These are phyloP conservation scores for Crossaster papposus DNA, from an alignment of 53 echinoderm and acorn worm genomes.

Conservation along the genomic window DNA sequence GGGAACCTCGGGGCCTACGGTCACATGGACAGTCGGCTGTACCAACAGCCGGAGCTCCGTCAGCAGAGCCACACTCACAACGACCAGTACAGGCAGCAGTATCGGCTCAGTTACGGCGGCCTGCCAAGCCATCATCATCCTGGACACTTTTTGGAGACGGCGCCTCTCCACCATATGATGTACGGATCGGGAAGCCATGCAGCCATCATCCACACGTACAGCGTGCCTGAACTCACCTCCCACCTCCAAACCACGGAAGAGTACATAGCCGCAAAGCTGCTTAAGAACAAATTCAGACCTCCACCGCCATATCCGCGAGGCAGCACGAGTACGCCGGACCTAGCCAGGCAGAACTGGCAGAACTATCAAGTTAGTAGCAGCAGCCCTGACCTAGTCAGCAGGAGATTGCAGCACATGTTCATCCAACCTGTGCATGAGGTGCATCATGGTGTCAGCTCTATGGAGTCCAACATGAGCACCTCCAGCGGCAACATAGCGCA, in stretches of 20 bases:
- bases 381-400: conserved; percentile 92
- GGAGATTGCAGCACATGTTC: conserved; percentile 68
- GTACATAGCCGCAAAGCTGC: conserved; percentile 90
- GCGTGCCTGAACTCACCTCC: conserved; percentile 93
- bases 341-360: conserved; percentile 81
- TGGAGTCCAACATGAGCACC: conserved; percentile 54
- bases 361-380: conserved; percentile 89
- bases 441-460: conserved; percentile 38
- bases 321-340: conserved; percentile 95
- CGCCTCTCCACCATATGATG: conserved; percentile 74
- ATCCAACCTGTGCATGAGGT: conserved; percentile 79
- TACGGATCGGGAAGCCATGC: conserved; percentile 67
- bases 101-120: conserved; percentile 83
- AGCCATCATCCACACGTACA: conserved; percentile 90
- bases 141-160: conserved; percentile 70
- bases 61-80: conserved; percentile 69
- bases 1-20: conserved; percentile 74
- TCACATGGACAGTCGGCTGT: conserved; percentile 62
- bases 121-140: conserved; percentile 64
- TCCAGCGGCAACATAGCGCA: conserved; percentile 79
- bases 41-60: conserved; percentile 76
- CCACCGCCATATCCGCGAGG: conserved; percentile 95
- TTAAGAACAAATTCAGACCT: conserved; percentile 90
- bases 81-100: conserved; percentile 71
- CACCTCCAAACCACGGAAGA: conserved; percentile 89